Evolutionary conservation across 2,113 vertebrate genomes (phyloP).

Genomic region (Rhynchomys soricoides): DNA sequence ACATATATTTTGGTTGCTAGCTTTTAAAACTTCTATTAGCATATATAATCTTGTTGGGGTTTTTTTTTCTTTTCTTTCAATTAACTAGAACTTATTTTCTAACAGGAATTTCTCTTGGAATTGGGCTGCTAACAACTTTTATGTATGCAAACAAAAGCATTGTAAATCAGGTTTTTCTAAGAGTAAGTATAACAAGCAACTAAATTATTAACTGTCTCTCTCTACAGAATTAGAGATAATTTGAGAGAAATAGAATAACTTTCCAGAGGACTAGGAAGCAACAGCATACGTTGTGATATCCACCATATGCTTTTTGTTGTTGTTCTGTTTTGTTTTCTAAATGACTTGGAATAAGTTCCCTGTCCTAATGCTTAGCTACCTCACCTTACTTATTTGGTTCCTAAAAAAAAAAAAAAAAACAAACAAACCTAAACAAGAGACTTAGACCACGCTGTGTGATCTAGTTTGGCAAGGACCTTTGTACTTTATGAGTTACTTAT

Average conservation of each 20-base stretch:
- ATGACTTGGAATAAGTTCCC: conserved; percentile 45
- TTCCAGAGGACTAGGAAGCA: conserved; percentile 67
- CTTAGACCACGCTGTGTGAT: conserved; percentile 25
- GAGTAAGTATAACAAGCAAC: conserved; percentile 90
- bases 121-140: conserved; percentile 96
- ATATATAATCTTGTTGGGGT: conserved; percentile 27
- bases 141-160: conserved; percentile 98
- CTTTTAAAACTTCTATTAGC: conserved; percentile 71
- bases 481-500: conserved; percentile 55
- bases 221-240: conserved; percentile 69
- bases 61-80: conserved; percentile 75
- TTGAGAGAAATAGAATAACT: conserved; percentile 71
- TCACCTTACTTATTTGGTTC: conserved; percentile 28
- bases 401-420: conserved; percentile 44
- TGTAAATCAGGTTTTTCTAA: conserved; percentile 97
- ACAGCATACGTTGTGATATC: neutral
- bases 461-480: conserved; percentile 46
- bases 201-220: conserved; percentile 74
- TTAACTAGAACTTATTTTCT: conserved; percentile 89
- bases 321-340: neutral
- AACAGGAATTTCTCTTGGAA: conserved; percentile 96
- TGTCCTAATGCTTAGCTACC: conserved; percentile 13
- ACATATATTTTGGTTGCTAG: conserved; percentile 80
- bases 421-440: neutral
- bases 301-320: conserved; percentile 11